These are phyloP conservation scores for Drosophila infuscata DNA, from an alignment of 2,888 invertebrate genomes.

Conservation along the genomic window DNA sequence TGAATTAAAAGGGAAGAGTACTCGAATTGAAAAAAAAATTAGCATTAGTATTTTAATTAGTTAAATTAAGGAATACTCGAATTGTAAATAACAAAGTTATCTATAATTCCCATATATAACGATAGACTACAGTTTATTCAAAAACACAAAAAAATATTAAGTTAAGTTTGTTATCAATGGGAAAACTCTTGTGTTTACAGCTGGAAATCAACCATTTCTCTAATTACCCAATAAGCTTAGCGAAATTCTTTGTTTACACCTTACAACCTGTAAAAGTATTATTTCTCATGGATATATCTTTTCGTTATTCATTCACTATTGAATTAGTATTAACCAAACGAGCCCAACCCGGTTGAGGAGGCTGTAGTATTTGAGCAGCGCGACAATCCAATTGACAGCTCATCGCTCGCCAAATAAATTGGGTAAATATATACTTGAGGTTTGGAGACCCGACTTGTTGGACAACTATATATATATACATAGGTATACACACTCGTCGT, in stretches of 20 bases:
- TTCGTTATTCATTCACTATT: slow-evolving; percentile 2
- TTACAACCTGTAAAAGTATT: background rate
- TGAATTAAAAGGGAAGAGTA: background rate
- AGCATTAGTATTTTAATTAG: slow-evolving; percentile 29
- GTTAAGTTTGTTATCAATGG: no score
- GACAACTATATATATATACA: slow-evolving; percentile 18
- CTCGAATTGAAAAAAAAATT: background rate
- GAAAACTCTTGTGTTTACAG: background rate
- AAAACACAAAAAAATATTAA: background rate
- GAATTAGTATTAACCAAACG: slow-evolving; percentile 10
- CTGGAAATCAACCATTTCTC: background rate
- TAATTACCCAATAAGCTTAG: background rate
- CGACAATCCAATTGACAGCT: slow-evolving; percentile 37
- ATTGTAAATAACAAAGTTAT: background rate
- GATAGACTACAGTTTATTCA: background rate
- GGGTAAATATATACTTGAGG: slow-evolving; percentile 26
- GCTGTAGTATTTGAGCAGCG: slow-evolving; percentile 21
- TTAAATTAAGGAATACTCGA: background rate
- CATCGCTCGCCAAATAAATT: slow-evolving; percentile 37
- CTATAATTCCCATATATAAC: background rate
- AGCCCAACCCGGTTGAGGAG: background rate
- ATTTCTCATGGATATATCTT: background rate
- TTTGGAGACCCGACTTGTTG: slow-evolving; percentile 34
- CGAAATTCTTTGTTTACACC: slow-evolving; percentile 1
- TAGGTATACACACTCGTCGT: background rate